phyloP scores from a whole-genome alignment of 2,888 invertebrate genomes.

The Philereme vetulata region DNA sequence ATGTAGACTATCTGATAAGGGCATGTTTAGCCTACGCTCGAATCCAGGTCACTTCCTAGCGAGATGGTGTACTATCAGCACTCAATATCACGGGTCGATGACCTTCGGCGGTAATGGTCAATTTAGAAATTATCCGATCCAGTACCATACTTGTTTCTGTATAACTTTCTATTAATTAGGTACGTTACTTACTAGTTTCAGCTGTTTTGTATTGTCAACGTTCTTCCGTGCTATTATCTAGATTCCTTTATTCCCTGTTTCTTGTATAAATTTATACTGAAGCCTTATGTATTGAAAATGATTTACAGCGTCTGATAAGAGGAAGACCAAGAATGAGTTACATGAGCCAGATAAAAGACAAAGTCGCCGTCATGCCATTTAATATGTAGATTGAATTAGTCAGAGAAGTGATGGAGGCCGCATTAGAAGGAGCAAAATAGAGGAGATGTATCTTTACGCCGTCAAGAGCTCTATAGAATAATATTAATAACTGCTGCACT shows the following conservation, averaged over 20 bases:
- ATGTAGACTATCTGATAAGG: constrained; percentile 23
- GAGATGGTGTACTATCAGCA: constrained; percentile 33
- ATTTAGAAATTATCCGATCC: constrained; percentile 66
- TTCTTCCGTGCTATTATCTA: constrained; percentile 70
- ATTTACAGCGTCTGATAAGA: too few species aligned
- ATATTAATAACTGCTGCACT: too few species aligned
- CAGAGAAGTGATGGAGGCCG: too few species aligned
- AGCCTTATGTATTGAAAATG: too few species aligned
- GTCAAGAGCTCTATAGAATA: too few species aligned
- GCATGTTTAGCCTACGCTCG: constrained; percentile 29
- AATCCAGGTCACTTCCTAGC: constrained; percentile 33
- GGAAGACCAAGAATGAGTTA: too few species aligned
- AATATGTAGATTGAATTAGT: too few species aligned
- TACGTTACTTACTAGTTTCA: constrained; percentile 60
- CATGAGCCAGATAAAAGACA: too few species aligned
- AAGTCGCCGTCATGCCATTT: too few species aligned
- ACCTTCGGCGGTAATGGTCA: constrained; percentile 57
- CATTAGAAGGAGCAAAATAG: too few species aligned
- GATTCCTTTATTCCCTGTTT: constrained; percentile 43
- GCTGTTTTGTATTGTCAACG: constrained; percentile 64
- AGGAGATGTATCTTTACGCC: too few species aligned
- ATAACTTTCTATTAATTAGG: constrained; percentile 72
- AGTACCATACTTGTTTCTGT: constrained; percentile 58
- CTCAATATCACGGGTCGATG: constrained; percentile 47
- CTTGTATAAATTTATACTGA: constrained; percentile 12